These are phyloP conservation scores for Coleophora flavipennella DNA, from an alignment of 2,888 invertebrate species.

Conservation along the genomic window DNA sequence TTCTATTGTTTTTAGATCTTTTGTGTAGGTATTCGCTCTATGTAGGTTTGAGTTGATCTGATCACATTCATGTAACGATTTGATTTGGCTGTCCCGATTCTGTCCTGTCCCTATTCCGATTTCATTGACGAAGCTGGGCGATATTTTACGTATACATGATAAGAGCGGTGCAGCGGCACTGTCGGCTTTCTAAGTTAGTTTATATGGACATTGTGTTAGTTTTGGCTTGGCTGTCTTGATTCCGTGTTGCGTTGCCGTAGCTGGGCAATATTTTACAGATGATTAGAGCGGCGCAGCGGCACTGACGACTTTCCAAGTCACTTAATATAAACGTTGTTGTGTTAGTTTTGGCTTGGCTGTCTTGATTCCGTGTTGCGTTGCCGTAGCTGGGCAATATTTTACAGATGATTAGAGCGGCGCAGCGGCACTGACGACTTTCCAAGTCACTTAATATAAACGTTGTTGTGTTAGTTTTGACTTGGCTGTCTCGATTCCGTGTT, in stretches of 20 bases:
- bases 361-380: constrained; percentile 54
- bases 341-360: constrained; percentile 53
- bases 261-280: constrained; percentile 68
- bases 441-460: constrained; percentile 54
- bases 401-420: constrained; percentile 67
- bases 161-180: too few species aligned
- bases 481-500: constrained; percentile 46
- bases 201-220: constrained; percentile 49
- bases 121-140: too few species aligned
- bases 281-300: constrained; percentile 55
- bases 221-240: constrained; percentile 58
- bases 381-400: constrained; percentile 64
- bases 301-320: constrained; percentile 54
- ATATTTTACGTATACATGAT: too few species aligned
- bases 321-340: constrained; percentile 58
- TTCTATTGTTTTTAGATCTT: not conserved
- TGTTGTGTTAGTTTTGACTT: constrained; percentile 52
- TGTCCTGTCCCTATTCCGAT: too few species aligned
- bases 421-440: constrained; percentile 42
- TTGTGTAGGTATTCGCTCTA: not conserved
- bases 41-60: constrained; percentile 1
- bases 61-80: too few species aligned
- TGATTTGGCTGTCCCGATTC: too few species aligned
- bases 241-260: constrained; percentile 55
- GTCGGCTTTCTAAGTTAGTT: constrained; percentile 49